Evolutionary conservation across 2,888 invertebrate genomes (phyloP).

Genomic region (Acanthosepion esculentum): DNA sequence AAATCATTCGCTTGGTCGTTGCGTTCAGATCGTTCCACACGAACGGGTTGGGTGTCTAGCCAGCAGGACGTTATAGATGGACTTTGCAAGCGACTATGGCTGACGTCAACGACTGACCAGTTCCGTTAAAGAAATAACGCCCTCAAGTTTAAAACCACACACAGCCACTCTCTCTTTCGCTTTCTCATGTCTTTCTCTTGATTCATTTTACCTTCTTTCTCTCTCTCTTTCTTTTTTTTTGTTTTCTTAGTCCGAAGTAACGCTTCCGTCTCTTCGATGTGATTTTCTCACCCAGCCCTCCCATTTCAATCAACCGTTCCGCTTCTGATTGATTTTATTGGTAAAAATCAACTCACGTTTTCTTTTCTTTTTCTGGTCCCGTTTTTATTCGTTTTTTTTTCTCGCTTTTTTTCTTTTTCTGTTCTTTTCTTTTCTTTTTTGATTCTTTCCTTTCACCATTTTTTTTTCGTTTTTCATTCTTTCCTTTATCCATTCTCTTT

Average conservation of each 20-base stretch:
- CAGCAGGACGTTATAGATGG: background rate
- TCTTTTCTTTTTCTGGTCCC: background rate
- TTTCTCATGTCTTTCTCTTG: background rate
- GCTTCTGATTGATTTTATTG: background rate
- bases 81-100: background rate
- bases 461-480: background rate
- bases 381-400: background rate
- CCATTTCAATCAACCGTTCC: background rate
- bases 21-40: background rate
- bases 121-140: background rate
- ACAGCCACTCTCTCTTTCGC: background rate
- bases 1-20: conserved; percentile 33
- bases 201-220: background rate
- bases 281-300: background rate
- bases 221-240: background rate
- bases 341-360: background rate
- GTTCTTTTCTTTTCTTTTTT: no score
- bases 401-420: no score
- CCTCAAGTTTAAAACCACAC: background rate
- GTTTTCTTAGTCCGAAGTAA: background rate
- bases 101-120: background rate
- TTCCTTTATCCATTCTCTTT: background rate
- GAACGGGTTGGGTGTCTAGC: background rate
- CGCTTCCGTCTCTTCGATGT: background rate
- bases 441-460: background rate